Base-by-base conservation (phyloP, 2,888 invertebrate genomes). In the Phragmatobia fuliginosa region DNA sequence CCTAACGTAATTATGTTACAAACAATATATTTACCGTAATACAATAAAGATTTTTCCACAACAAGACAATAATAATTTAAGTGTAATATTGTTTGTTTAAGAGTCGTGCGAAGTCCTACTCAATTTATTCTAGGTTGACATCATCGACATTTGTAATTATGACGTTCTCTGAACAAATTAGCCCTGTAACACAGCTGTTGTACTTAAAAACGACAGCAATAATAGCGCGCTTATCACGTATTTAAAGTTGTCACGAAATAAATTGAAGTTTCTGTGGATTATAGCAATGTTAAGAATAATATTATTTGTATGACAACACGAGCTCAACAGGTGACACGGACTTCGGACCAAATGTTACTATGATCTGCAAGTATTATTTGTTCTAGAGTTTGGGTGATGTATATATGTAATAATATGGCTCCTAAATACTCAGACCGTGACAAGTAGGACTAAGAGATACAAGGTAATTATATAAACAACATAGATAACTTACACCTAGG, bases 61-160 rank as follows among this genome's bases (percentile, higher is more conserved):
- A 58, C 45, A 32, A 28, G 25, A 62, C 67, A 62, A 63, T 63
- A n/a, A 64, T 33, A 68, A 33, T 67, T 64, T 59, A 31, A 59
- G 45, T 36, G 18, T 41, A 68, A 45, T 62, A 62, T 49, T 59
- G 59, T 41, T 62, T 59, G 18, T 41, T 63, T n/a, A 68, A 63
- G 21, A 52, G 67, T 18, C 31, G 7, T 63, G 62, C 56, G 36
- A 41, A 56, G 74, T 76, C 75, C 69, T 73, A 78, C 70, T 77
- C 70, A 74, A 70, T 66, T 41, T 64, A 60, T 21, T 67, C 62
- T 28, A 6, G n/a, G 62, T 59, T 76, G 76, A 78, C 80, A 72
- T 77, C 80, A 81, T 71, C 71, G 72, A 65, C 77, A n/a, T 63
- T 77, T 71, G 8, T 56, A 71, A 66, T 70, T 71, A 71, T 71